These are phyloP conservation scores for Hirtodrosophila confusa DNA, from an alignment of 2,888 invertebrate species.

Conservation along the genomic window DNA sequence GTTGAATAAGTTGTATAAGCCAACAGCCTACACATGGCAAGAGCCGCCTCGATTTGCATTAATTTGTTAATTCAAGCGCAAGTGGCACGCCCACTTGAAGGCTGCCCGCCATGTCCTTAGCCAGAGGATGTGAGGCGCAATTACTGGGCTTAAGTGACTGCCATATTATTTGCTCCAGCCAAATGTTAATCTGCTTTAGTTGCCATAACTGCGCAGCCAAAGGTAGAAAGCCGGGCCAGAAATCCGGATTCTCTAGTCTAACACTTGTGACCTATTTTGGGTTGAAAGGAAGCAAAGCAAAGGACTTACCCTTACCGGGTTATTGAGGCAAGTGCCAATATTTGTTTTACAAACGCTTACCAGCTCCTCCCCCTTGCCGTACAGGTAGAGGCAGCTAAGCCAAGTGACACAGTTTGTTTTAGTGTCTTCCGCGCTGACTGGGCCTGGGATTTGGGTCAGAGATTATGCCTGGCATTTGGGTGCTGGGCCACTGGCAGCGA, in stretches of 20 bases:
- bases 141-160: conserved; percentile 44
- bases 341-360: conserved; percentile 56
- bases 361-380: neutral
- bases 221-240: conserved; percentile 14
- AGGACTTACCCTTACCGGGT: conserved; percentile 54
- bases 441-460: conserved; percentile 69
- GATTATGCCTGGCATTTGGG: conserved; percentile 62
- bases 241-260: conserved; percentile 1
- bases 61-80: conserved; percentile 80
- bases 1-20: conserved; percentile 29
- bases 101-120: neutral
- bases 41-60: conserved; percentile 66
- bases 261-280: conserved; percentile 60
- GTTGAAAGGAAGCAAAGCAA: conserved; percentile 28
- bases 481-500: conserved; percentile 7
- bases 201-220: conserved; percentile 23
- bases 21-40: conserved; percentile 20
- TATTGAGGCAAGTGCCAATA: conserved; percentile 79
- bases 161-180: conserved; percentile 34
- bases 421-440: conserved; percentile 50
- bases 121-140: conserved; percentile 33
- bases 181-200: conserved; percentile 51
- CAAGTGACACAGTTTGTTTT: conserved; percentile 72
- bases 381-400: conserved; percentile 27
- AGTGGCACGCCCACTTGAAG: conserved; percentile 43